Percentiles rank a stretch among this genome's conserved stretches.
Conservation (phyloP, 2,797 vertebrate species). For the Avahi laniger region DNA sequence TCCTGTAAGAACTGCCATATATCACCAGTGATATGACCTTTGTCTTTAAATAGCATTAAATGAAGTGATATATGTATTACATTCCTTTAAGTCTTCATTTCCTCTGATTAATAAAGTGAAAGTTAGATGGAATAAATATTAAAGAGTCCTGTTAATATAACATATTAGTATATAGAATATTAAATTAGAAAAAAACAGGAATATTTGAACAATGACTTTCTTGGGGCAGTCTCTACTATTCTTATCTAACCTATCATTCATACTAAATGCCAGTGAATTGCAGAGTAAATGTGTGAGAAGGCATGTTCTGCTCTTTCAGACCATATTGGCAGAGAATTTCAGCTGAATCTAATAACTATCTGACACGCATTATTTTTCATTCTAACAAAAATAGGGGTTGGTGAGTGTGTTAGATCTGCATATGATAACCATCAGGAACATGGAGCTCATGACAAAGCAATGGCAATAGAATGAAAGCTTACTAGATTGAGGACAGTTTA, state of each 20-base stretch:
- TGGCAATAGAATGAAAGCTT: not conserved
- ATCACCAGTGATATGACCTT: not conserved
- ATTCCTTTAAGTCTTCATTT: not conserved
- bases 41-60: not conserved
- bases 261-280: not conserved
- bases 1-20: not conserved
- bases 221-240: not conserved
- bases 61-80: not conserved
- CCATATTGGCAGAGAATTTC: not conserved
- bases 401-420: not conserved
- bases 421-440: not conserved
- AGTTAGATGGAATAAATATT: not conserved
- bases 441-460: not conserved
- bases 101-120: constrained; percentile 14
- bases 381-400: not conserved
- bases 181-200: not conserved
- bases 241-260: not conserved
- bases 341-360: not conserved
- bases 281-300: not conserved
- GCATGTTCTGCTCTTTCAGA: not conserved
- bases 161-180: not conserved
- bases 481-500: not conserved
- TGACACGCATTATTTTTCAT: not conserved
- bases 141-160: not conserved
- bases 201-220: constrained; percentile 26